A percentile compares a stretch with the other conserved stretches of the same genome.
phyloP scores from a whole-genome alignment of 2,113 vertebrate genomes.

The Poicephalus meyeri region DNA sequence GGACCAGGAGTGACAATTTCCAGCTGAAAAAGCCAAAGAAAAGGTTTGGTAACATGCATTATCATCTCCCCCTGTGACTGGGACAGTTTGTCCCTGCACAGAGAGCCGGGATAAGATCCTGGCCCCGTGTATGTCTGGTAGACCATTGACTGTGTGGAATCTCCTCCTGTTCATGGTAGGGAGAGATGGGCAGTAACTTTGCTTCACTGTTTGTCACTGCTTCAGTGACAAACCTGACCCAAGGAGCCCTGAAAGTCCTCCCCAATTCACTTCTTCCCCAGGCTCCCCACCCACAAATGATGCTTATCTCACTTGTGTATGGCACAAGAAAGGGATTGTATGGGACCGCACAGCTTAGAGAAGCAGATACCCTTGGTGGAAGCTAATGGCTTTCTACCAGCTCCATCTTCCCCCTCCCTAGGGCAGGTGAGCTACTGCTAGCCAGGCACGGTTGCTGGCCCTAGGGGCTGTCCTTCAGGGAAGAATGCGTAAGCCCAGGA shows the following conservation, averaged over 20 bases:
- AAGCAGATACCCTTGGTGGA: not conserved
- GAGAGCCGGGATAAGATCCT: not conserved
- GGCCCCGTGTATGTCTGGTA: not conserved
- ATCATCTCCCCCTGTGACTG: not conserved
- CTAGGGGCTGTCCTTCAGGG: not conserved
- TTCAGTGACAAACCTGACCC: not conserved
- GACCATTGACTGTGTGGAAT: not conserved
- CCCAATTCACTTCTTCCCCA: not conserved
- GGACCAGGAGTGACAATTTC: not conserved
- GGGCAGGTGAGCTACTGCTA: not conserved
- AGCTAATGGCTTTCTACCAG: not conserved
- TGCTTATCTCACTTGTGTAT: not conserved
- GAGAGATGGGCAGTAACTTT: not conserved
- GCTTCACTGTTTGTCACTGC: not conserved
- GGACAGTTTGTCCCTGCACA: not conserved
- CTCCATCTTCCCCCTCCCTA: not conserved
- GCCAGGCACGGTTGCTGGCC: rapidly evolving
- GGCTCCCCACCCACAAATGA: not conserved
- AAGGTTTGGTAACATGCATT: not conserved
- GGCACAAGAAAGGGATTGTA: not conserved
- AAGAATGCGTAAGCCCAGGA: not conserved
- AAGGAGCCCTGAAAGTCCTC: too few relatives aligned
- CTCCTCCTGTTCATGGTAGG: not conserved
- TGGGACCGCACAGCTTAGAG: not conserved
- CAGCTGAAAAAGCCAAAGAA: not conserved